Base-by-base conservation (phyloP, 2,888 invertebrate species). In the Cerceris rybyensis region DNA sequence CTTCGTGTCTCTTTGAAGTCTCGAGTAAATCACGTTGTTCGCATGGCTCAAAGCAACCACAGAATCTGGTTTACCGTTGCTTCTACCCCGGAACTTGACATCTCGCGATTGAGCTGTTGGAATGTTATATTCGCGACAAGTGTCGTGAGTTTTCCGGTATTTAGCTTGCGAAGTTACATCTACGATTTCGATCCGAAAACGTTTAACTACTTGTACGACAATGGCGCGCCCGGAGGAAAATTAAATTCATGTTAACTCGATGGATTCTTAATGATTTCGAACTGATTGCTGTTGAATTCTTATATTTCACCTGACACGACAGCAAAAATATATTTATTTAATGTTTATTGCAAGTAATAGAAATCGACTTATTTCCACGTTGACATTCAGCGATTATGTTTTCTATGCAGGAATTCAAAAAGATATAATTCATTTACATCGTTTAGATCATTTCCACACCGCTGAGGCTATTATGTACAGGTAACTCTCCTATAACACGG, bases 41-140 rank as follows among this genome's bases (percentile, higher is more conserved):
- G 39, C 13, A 9, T 16, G 16, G 14, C 17, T 78, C 69, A 69
- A 68, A 69, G 77, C 49, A 49, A n/a, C 63, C 63, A 54, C 69
- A 52, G 43, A 66, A 70, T 59, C 39, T 13, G 63, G 64, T 71
- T 71, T 57, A 71, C 57, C 59, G 59, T 64, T 64, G 39, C 17
- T 60, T 28, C 28, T 28, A 28, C 28, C 59, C 50, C 66, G 58
- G n/a, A 69, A 74, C 17, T 49, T 59, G 70, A 68, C 70, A 79
- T 79, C 80, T 50, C 42, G 52, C 54, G 55, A 52, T 39, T 39
- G 50, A 73, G 63, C 61, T 58, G 65, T 49, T 39, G 41, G 39
- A 39, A 50, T 14, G 58, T 67, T 61, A 50, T 42, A 11, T 43
- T 59, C 59, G 42, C 59, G 68, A 57, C 55, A 49, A 55, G 14